Conservation (phyloP, 2,888 invertebrate genomes). For the Orchesellides sinensis region DNA sequence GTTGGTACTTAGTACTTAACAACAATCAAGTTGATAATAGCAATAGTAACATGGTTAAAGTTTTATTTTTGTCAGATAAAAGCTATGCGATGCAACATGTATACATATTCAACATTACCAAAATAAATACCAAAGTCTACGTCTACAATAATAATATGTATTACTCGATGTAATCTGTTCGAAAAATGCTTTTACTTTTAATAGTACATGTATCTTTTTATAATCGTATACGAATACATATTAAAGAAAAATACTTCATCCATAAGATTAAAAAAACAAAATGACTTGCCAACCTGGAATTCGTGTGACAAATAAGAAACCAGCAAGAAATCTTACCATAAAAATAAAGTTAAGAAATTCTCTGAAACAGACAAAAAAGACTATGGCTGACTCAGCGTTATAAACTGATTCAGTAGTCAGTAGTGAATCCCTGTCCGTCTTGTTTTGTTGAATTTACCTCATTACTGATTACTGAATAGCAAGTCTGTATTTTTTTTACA, state of each 20-base stretch:
- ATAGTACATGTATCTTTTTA: not conserved
- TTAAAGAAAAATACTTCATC: not conserved
- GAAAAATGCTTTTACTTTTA: not conserved
- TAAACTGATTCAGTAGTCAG: not conserved
- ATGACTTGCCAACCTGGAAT: conserved; percentile 9
- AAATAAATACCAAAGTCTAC: too few relatives aligned
- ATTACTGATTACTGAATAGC: not conserved
- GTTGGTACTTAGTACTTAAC: not conserved
- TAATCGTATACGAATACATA: not conserved
- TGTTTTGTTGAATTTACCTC: not conserved
- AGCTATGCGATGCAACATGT: too few relatives aligned
- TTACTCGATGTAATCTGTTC: too few relatives aligned
- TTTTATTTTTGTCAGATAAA: too few relatives aligned
- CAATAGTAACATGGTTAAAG: too few relatives aligned
- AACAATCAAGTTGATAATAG: too few relatives aligned
- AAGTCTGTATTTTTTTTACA: not conserved
- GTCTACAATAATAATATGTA: too few relatives aligned
- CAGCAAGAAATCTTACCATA: not conserved
- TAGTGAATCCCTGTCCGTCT: not conserved
- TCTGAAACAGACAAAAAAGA: not conserved
- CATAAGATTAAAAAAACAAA: not conserved
- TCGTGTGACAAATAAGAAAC: not conserved
- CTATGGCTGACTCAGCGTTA: not conserved
- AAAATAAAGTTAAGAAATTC: not conserved
- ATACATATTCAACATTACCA: not conserved